Evolutionary conservation across 2,888 invertebrate genomes (phyloP), one percentile per base, ranked within the genome.

Genomic region (Teleiodes luculella): DNA sequence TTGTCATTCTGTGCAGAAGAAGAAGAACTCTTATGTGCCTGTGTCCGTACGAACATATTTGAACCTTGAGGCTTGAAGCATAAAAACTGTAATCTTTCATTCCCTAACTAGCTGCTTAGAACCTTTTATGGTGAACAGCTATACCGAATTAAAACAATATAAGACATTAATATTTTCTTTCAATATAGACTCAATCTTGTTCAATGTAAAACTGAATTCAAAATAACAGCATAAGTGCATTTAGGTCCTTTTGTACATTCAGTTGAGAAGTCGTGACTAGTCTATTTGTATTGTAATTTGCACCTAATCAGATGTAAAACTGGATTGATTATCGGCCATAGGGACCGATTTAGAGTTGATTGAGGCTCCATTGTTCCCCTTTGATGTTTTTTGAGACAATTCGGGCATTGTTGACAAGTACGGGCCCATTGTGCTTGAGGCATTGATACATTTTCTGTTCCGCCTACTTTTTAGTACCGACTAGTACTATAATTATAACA

Each of bases 211-310:
- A 28, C 13, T 28, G 43, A 28, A 28, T 43, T 24, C 24, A 10
- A 7, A 43, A 28, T 7, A 43, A 7, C n/a, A 6, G 1, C 20
- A 7, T 43, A 28, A 49, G 7, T 16, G 36, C 3, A 64, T 56
- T 59, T 73, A 60, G 10, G 62, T 28, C 61, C 62, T 68, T 65
- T 68, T 54, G 36, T 13, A 6, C 4, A 11, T 14, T 24, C 28
- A 28, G 20, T 14, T 10, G n/a, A 63, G 51, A 54, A 66, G 66
- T 87, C 89, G 89, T 89, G 87, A 88, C 83, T 72, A 65, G 75
- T 80, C 81, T 84, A 85, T 88, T 86, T 86, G 84, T 83, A 81
- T 80, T 83, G 84, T 86, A 83, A 86, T 88, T 88, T 87, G 84
- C 86, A 86, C 86, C 80, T 86, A 86, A 87, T 89, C 80, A 80